Evolutionary conservation across 2,888 invertebrate genomes (phyloP), one percentile per base, ranked within the genome.

Genomic region (Epistrophe grossulariae): DNA sequence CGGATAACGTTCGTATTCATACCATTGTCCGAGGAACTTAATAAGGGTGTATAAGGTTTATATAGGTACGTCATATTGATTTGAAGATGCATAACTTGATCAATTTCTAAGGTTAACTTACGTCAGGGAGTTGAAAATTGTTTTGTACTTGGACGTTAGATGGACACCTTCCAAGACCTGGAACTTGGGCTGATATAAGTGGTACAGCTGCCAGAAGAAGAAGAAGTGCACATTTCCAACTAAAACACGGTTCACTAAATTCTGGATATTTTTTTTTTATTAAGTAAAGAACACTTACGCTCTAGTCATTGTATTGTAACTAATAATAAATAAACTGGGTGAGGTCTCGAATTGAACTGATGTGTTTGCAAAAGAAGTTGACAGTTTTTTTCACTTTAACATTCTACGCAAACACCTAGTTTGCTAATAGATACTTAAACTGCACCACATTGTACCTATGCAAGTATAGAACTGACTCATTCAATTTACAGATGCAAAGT

Each of bases 1-100:
- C 90, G 96, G 96, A 91, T 96, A 97, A 89, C 95, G 94, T 91
- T 96, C 95, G 13, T 94, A 94, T 92, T 96, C 96, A 90, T 95
- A 96, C 96, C 96, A 97, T 90, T 94, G 94, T 40, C 96, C 96
- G 84, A 95, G 89, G 90, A 95, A 96, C 96, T 96, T 79, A 87
- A 88, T 15, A 52, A 4, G 28, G 31, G 15, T 50, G 50, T 17
- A 72, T n/a, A n/a, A n/a, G 64, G 57, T 79, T 83, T 28, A n/a
- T n/a, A n/a, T n/a, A n/a, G 57, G 48, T 28, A 48, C 10, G 2
- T 48, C 6, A 35, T 55, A 60, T 31, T 35, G 35, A 19, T 62
- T 55, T 40, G 28, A 70, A 40, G 19, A 55, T 59, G 31, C n/a
- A 68, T 15, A 52, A 24, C 35, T 73, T 19, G 59, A 52, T 35